phyloP scores from a whole-genome alignment of 2,113 vertebrate species.

The Prolemur simus region DNA sequence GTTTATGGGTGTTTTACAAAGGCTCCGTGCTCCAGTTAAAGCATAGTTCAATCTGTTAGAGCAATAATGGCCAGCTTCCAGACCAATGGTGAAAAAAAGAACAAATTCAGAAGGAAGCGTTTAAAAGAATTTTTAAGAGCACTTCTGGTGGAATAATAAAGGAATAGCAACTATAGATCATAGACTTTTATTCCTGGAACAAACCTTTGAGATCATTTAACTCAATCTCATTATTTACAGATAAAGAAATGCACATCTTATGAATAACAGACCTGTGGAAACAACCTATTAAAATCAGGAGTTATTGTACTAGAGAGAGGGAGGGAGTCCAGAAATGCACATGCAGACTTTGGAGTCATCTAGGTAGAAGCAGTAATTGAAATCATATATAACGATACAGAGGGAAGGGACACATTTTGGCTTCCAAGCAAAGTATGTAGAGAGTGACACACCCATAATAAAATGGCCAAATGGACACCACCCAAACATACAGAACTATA shows the following conservation, averaged over 20 bases:
- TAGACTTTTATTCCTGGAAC: conserved; percentile 53
- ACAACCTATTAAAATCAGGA: conserved; percentile 26
- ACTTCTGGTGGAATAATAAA: conserved; percentile 54
- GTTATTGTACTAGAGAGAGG: conserved; percentile 22
- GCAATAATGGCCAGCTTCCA: conserved; percentile 29
- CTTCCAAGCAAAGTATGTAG: conserved; percentile 48
- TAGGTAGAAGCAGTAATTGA: conserved; percentile 27
- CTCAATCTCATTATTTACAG: conserved; percentile 54
- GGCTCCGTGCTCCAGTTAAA: background rate
- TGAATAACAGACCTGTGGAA: conserved; percentile 37
- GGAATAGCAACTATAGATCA: conserved; percentile 20
- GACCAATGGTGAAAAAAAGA: conserved; percentile 26
- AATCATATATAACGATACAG: background rate
- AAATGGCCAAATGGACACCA: background rate
- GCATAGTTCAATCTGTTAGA: background rate
- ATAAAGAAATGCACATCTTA: conserved; percentile 51
- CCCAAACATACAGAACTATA: background rate
- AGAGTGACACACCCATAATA: background rate
- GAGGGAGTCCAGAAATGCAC: conserved; percentile 35
- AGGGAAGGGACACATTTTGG: background rate
- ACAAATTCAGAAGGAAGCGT: conserved; percentile 1
- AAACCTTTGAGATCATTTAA: conserved; percentile 55
- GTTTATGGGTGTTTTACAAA: conserved; percentile 16
- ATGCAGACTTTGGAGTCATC: background rate
- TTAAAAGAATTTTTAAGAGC: conserved; percentile 49